phyloP scores from a whole-genome alignment of 2,113 vertebrate genomes.

The Alexandromys fortis region DNA sequence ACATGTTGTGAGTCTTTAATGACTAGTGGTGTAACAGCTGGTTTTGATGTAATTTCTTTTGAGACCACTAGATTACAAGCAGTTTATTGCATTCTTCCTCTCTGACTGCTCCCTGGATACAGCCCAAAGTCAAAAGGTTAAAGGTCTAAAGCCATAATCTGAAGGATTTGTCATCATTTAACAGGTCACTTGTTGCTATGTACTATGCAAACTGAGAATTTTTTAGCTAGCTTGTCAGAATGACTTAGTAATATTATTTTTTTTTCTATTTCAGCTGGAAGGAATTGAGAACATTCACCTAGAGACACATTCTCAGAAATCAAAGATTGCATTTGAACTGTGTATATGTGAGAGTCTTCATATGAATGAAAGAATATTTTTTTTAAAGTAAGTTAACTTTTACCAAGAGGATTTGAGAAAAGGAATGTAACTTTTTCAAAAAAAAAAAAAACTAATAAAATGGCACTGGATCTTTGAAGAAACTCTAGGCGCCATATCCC shows the following conservation, averaged over 20 bases:
- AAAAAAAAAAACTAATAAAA: background rate
- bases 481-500: slow-evolving; percentile 51
- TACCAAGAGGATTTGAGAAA: background rate
- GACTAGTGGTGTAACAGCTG: slow-evolving; percentile 83
- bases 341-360: background rate
- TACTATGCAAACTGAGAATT: slow-evolving; percentile 66
- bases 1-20: slow-evolving; percentile 80
- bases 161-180: slow-evolving; percentile 88
- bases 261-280: background rate
- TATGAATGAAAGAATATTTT: background rate
- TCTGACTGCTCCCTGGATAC: slow-evolving; percentile 85
- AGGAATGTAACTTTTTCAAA: slow-evolving; percentile 40
- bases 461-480: slow-evolving; percentile 43
- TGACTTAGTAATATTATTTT: background rate
- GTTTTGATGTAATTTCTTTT: slow-evolving; percentile 88
- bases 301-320: slow-evolving; percentile 41
- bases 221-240: slow-evolving; percentile 47
- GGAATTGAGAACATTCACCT: background rate
- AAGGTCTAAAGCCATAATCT: slow-evolving; percentile 88
- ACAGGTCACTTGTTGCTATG: slow-evolving; percentile 85
- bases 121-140: slow-evolving; percentile 87
- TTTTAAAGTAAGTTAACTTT: slow-evolving; percentile 31
- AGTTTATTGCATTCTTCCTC: slow-evolving; percentile 87
- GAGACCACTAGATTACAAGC: slow-evolving; percentile 86
- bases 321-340: slow-evolving; percentile 1